phyloP scores from a whole-genome alignment of 2,797 vertebrate genomes.

The Cirrhinus molitorella region DNA sequence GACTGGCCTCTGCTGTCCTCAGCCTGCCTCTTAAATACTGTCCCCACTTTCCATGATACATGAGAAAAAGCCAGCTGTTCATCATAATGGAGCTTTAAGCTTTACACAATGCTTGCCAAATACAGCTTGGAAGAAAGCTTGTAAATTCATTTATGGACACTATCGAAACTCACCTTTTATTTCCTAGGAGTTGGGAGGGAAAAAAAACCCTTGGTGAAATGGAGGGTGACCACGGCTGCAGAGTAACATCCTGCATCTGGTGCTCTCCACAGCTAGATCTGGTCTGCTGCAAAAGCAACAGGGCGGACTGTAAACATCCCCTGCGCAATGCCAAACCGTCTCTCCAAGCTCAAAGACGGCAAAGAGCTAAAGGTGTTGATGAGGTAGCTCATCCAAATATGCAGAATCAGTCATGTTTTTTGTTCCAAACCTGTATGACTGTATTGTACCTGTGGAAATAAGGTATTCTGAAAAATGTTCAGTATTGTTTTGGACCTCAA shows the following conservation, averaged over 20 bases:
- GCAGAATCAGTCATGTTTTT: neutral
- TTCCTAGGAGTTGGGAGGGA: neutral
- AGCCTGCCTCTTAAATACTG: constrained; percentile 44
- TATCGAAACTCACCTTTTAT: constrained; percentile 47
- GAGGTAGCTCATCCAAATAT: neutral
- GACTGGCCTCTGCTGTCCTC: constrained; percentile 56
- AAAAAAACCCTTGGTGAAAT: constrained; percentile 50
- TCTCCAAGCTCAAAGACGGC: neutral
- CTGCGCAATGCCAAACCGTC: constrained; percentile 45
- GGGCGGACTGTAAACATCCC: constrained; percentile 52
- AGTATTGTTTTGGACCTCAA: neutral
- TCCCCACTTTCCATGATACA: constrained; percentile 17
- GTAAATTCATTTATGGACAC: constrained; percentile 41
- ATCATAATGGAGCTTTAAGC: constrained; percentile 26
- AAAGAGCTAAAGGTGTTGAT: constrained; percentile 5
- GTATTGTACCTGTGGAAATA: neutral
- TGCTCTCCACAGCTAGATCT: constrained; percentile 49
- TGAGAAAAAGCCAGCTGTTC: constrained; percentile 31
- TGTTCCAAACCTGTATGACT: neutral
- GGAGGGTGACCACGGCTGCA: constrained; percentile 46
- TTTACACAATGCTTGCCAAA: constrained; percentile 32
- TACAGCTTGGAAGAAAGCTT: constrained; percentile 31
- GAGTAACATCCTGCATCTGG: constrained; percentile 51
- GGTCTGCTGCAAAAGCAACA: constrained; percentile 58
- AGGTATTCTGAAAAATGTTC: neutral